Evolutionary conservation across 2,113 vertebrate species (phyloP).

Genomic region (Catharus bicknelli): DNA sequence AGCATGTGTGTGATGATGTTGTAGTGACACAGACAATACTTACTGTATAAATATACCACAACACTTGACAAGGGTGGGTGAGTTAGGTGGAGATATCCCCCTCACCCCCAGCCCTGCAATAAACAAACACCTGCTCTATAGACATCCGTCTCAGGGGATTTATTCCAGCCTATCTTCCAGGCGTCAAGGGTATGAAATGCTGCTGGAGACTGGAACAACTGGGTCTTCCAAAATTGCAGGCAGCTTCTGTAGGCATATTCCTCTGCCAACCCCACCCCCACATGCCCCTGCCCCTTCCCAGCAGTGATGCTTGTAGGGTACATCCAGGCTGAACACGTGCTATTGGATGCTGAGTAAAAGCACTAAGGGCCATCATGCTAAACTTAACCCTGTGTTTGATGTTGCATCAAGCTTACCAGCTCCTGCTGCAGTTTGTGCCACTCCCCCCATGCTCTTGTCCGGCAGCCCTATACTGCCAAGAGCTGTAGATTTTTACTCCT

Average conservation of each 20-base stretch:
- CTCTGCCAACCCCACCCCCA: background rate
- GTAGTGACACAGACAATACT: background rate
- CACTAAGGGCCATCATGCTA: background rate
- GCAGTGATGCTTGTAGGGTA: background rate
- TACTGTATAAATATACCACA: background rate
- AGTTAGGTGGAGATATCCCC: background rate
- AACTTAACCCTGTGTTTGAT: rapidly evolving
- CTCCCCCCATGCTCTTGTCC: rapidly evolving
- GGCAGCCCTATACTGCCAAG: background rate
- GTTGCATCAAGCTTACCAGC: background rate
- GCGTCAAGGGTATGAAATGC: background rate
- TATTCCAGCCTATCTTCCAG: background rate
- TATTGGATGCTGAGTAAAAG: background rate
- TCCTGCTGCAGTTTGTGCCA: background rate
- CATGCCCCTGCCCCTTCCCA: background rate
- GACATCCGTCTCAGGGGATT: rapidly evolving
- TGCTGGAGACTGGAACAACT: background rate
- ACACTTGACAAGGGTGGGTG: background rate
- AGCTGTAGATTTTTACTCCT: background rate
- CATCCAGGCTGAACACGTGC: background rate
- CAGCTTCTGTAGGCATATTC: background rate
- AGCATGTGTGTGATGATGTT: background rate
- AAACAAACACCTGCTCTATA: background rate
- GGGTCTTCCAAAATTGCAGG: background rate
- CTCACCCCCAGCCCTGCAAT: background rate